Evolutionary conservation across 2,113 vertebrate species (phyloP).

Genomic region (Gopherus evgoodei): DNA sequence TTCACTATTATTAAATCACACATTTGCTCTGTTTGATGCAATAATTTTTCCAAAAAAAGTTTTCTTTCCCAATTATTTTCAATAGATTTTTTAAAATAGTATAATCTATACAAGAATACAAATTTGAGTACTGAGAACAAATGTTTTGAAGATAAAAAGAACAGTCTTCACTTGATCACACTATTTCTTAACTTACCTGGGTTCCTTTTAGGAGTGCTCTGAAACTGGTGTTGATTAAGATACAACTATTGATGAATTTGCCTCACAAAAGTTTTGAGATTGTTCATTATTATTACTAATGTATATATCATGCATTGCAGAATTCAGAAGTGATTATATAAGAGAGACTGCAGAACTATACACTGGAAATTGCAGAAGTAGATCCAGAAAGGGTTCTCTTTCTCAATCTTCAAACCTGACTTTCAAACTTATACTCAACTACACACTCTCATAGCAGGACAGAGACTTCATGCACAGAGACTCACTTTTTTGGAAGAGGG

Average conservation of each 20-base stretch:
- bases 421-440: background rate
- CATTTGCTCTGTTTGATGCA: background rate
- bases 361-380: background rate
- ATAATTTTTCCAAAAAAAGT: background rate
- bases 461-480: background rate
- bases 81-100: background rate
- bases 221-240: background rate
- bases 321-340: background rate
- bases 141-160: background rate
- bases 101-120: background rate
- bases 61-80: background rate
- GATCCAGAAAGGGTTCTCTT: background rate
- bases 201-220: background rate
- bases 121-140: background rate
- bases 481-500: background rate
- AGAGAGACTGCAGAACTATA: background rate
- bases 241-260: background rate
- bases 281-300: background rate
- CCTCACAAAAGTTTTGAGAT: background rate
- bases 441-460: background rate
- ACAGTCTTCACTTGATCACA: background rate
- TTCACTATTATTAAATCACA: background rate
- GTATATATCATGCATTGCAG: background rate
- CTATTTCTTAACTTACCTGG: background rate
- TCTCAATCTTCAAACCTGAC: background rate